These are phyloP conservation scores for Shargacucullia verbasci DNA, from an alignment of 2,888 invertebrate genomes.

Conservation along the genomic window DNA sequence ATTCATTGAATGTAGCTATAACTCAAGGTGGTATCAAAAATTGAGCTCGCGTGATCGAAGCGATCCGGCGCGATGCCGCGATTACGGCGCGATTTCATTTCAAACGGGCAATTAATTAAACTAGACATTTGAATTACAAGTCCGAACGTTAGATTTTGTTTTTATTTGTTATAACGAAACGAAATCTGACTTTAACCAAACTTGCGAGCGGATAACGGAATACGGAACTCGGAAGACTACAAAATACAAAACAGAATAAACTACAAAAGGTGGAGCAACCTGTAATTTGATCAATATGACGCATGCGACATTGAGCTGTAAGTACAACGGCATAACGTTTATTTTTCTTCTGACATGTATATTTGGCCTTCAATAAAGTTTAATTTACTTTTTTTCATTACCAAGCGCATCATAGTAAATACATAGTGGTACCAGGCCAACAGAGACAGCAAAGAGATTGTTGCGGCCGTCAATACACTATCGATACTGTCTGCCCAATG, in stretches of 20 bases:
- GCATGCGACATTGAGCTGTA: slow-evolving; percentile 48
- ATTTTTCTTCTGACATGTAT: slow-evolving; percentile 33
- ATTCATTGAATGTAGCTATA: slow-evolving; percentile 55
- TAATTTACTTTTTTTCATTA: slow-evolving; percentile 80
- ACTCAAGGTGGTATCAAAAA: slow-evolving; percentile 60
- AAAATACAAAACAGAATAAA: too few relatives aligned
- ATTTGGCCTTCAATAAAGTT: slow-evolving; percentile 62
- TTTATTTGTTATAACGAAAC: slow-evolving; percentile 47
- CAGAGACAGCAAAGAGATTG: slow-evolving; percentile 74
- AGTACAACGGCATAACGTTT: slow-evolving; percentile 20
- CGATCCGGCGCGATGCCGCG: slow-evolving; percentile 57
- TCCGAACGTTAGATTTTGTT: slow-evolving; percentile 45
- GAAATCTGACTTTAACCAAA: slow-evolving; percentile 33
- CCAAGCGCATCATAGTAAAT: slow-evolving; percentile 83
- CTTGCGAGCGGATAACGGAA: slow-evolving; percentile 40
- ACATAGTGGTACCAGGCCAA: slow-evolving; percentile 84
- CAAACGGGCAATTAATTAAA: slow-evolving; percentile 63
- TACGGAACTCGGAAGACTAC: slow-evolving; percentile 42
- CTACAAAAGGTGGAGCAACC: slow-evolving; percentile 63
- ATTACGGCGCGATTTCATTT: slow-evolving; percentile 60
- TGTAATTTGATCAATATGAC: slow-evolving; percentile 55
- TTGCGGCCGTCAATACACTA: slow-evolving; percentile 54
- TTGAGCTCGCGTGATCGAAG: slow-evolving; percentile 62
- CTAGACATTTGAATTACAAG: slow-evolving; percentile 56
- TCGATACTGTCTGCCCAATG: slow-evolving; percentile 65